Conservation (phyloP, 2,113 vertebrate species). For the Leiothrix lutea region DNA sequence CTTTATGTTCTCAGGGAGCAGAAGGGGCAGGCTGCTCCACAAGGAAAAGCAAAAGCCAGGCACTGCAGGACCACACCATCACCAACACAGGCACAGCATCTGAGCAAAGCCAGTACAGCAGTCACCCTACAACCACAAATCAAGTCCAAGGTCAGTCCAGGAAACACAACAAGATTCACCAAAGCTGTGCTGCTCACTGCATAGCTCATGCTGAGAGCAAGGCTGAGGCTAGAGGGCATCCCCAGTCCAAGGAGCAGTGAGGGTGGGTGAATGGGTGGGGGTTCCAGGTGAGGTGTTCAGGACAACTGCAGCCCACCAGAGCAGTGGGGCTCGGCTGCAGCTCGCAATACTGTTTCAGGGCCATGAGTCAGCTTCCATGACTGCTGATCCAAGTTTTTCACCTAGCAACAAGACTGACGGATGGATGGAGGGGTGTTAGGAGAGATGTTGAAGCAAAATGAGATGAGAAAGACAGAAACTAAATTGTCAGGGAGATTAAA, state of each 20-base stretch:
- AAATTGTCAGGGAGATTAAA: neutral
- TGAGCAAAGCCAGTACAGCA: neutral
- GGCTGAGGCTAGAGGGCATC: neutral
- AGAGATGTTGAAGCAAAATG: neutral
- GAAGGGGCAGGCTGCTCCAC: neutral
- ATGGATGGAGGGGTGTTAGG: neutral
- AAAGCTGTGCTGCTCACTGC: neutral
- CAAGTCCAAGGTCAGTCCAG: neutral
- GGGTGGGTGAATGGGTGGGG: too few species aligned
- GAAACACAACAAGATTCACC: neutral
- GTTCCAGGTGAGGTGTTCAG: neutral
- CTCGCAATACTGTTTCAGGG: neutral
- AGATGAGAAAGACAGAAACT: conserved; percentile 37
- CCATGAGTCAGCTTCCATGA: conserved; percentile 43
- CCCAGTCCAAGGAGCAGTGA: neutral
- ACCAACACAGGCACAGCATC: neutral
- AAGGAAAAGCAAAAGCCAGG: neutral
- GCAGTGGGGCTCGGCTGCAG: neutral
- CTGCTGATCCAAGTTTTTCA: conserved; percentile 48
- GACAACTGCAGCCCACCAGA: neutral
- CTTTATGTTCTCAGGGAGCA: neutral
- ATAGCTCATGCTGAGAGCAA: neutral
- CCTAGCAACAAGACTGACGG: conserved; percentile 57
- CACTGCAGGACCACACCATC: neutral
- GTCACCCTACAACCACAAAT: neutral